Evolutionary conservation across 2,888 invertebrate species (phyloP).

Genomic region (Watsonalla binaria): DNA sequence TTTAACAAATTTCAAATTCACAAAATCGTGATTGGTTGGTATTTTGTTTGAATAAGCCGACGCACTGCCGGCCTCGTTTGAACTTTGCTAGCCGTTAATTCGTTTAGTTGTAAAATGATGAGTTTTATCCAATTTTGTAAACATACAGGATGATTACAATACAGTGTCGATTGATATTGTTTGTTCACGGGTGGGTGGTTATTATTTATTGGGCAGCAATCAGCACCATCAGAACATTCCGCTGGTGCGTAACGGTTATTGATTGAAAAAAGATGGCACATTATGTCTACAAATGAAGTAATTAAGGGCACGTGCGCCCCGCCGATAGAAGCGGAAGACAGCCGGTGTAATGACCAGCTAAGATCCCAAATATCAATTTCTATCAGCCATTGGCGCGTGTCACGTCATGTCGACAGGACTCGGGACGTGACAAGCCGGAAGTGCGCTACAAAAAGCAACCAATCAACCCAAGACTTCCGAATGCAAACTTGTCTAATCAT

Average conservation of each 20-base stretch:
- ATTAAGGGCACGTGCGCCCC: slow-evolving; percentile 70
- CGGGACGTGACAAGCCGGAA: slow-evolving; percentile 61
- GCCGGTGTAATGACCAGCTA: slow-evolving; percentile 69
- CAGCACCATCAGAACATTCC: slow-evolving; percentile 19
- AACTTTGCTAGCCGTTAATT: slow-evolving; percentile 65
- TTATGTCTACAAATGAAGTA: slow-evolving; percentile 73
- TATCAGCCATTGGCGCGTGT: slow-evolving; percentile 58
- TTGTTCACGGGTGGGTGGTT: slow-evolving; percentile 32
- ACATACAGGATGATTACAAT: slow-evolving; percentile 43
- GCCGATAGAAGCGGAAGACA: slow-evolving; percentile 66
- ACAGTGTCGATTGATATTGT: slow-evolving; percentile 37
- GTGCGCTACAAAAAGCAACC: slow-evolving; percentile 68
- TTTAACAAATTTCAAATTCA: slow-evolving; percentile 78
- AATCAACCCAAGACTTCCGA: slow-evolving; percentile 66
- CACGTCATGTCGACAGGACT: slow-evolving; percentile 51
- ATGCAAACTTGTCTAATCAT: slow-evolving; percentile 60
- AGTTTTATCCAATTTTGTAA: slow-evolving; percentile 63
- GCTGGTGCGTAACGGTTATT: slow-evolving; percentile 43
- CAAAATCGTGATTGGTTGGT: slow-evolving; percentile 75
- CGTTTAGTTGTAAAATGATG: slow-evolving; percentile 68
- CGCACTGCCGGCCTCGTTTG: slow-evolving; percentile 49
- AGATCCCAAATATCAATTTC: slow-evolving; percentile 77
- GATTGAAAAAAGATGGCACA: slow-evolving; percentile 42
- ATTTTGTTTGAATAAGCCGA: slow-evolving; percentile 73
- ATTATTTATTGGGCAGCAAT: slow-evolving; percentile 22